Conservation (phyloP, 2,113 vertebrate genomes). For the Ploceus nigricollis region DNA sequence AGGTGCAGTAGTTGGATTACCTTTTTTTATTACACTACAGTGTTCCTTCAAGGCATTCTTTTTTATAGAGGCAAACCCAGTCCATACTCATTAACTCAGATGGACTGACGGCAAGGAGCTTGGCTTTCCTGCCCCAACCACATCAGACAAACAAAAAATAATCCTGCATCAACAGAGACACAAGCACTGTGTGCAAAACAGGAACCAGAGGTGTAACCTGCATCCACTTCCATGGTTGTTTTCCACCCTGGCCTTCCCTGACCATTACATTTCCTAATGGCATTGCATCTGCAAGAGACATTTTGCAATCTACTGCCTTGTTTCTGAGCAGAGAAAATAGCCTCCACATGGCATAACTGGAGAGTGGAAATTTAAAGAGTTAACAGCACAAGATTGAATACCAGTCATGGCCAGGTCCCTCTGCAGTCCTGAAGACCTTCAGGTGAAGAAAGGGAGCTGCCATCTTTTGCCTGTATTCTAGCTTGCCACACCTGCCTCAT, state of each 20-base stretch:
- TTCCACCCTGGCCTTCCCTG: not conserved
- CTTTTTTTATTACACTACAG: not conserved
- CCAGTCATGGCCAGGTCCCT: not conserved
- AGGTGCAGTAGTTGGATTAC: not conserved
- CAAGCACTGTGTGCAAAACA: not conserved
- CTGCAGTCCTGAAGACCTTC: not conserved
- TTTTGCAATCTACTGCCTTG: not conserved
- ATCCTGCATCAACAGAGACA: not conserved
- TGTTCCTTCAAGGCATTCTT: slow-evolving; percentile 27
- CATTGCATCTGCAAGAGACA: not conserved
- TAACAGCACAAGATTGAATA: not conserved
- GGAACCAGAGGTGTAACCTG: not conserved
- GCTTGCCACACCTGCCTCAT: not conserved
- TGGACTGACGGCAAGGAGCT: not conserved
- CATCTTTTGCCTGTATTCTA: not conserved
- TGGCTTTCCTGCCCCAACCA: slow-evolving; percentile 21
- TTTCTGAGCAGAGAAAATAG: not conserved
- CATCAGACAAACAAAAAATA: slow-evolving; percentile 13
- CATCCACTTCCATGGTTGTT: not conserved
- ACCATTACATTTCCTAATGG: not conserved
- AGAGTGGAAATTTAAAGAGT: not conserved
- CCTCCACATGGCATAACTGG: not conserved
- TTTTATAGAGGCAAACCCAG: not conserved
- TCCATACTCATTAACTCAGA: not conserved
- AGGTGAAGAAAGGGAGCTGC: not conserved